phyloP scores from a whole-genome alignment of 2,113 vertebrate species.

The Bujurquina vittata region DNA sequence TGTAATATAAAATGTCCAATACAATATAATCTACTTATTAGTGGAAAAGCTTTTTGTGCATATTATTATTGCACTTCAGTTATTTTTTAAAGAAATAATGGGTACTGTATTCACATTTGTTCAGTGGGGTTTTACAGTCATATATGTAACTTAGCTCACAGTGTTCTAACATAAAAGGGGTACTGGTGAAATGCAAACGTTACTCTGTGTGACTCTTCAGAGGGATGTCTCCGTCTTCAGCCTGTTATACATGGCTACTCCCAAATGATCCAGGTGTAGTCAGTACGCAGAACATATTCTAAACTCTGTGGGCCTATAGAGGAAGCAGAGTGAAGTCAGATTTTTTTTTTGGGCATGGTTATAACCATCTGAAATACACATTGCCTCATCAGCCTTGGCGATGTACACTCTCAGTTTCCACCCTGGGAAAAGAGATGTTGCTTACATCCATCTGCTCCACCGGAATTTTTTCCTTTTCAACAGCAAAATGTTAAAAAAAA shows the following conservation, averaged over 20 bases:
- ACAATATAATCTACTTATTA: not conserved
- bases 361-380: constrained; percentile 13
- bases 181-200: constrained; percentile 1
- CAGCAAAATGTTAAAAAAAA: not conserved
- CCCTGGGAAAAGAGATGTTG: constrained; percentile 34
- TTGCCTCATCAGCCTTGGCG: constrained; percentile 16
- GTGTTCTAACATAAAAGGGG: not conserved
- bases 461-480: not conserved
- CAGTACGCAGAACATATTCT: constrained; percentile 25
- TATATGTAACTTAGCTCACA: not conserved
- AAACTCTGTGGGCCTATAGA: constrained; percentile 3
- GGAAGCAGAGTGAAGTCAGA: constrained; percentile 14
- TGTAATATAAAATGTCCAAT: constrained; percentile 7
- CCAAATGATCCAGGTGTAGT: not conserved
- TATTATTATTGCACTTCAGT: not conserved
- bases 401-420: not conserved
- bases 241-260: constrained; percentile 9
- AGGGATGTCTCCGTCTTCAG: not conserved
- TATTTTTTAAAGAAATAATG: not conserved
- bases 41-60: not conserved
- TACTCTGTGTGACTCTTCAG: not conserved
- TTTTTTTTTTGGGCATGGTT: constrained; percentile 27
- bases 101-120: not conserved
- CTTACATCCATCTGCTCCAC: constrained; percentile 44
- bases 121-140: not conserved